These are phyloP conservation scores for Lerista edwardsae DNA, from an alignment of 2,797 vertebrate genomes.

Conservation along the genomic window DNA sequence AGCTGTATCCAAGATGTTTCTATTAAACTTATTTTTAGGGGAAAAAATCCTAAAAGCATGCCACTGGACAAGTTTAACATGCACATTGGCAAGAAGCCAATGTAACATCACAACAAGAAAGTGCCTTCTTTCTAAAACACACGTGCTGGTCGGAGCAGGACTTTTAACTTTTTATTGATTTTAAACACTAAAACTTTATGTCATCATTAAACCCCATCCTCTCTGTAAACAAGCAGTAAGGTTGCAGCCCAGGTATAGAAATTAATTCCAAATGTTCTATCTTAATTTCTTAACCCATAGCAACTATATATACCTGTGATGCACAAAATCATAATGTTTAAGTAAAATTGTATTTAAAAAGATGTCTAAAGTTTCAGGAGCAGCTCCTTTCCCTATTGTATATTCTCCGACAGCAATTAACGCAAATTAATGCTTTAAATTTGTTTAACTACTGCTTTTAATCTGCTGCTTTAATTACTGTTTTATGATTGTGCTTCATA, in stretches of 20 bases:
- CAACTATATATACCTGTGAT: background rate
- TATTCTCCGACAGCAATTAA: background rate
- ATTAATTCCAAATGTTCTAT: background rate
- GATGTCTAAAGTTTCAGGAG: background rate
- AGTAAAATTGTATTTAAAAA: slow-evolving; percentile 11
- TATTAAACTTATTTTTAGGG: slow-evolving; percentile 7
- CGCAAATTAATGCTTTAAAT: background rate
- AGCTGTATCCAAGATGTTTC: background rate
- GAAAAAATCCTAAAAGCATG: slow-evolving; percentile 34
- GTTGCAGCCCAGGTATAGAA: slow-evolving; percentile 5
- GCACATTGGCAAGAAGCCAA: slow-evolving; percentile 43
- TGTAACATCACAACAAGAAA: slow-evolving; percentile 49
- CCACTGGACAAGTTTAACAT: slow-evolving; percentile 32
- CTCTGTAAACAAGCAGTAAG: slow-evolving; percentile 18
- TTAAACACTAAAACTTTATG: slow-evolving; percentile 53
- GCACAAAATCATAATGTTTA: background rate
- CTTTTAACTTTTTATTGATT: slow-evolving; percentile 47
- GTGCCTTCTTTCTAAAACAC: slow-evolving; percentile 47
- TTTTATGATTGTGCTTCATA: too few relatives aligned
- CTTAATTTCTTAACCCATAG: background rate
- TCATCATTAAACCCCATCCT: slow-evolving; percentile 22
- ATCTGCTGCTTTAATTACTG: too few relatives aligned
- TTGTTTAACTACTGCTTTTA: too few relatives aligned
- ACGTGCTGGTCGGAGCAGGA: background rate
- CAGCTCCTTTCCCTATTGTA: background rate